Percentiles rank a stretch among this genome's conserved stretches.
phyloP scores from a whole-genome alignment of 2,113 vertebrate genomes.

The Vanacampus margaritifer region DNA sequence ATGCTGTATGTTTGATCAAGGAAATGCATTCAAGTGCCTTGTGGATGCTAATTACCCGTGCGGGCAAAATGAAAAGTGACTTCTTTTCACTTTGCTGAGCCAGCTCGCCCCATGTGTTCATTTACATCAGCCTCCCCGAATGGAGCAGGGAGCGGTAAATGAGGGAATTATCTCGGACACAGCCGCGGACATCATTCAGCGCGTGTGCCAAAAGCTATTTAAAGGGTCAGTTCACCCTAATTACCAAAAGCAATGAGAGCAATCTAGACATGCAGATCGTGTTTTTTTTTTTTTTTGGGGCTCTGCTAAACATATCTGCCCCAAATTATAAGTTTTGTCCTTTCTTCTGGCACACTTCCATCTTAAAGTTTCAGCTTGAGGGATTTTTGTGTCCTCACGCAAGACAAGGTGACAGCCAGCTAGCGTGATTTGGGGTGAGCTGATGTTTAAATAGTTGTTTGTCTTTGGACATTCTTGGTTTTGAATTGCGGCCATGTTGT shows the following conservation, averaged over 20 bases:
- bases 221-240: constrained; percentile 1
- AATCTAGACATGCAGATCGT: neutral
- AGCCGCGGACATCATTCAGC: constrained; percentile 7
- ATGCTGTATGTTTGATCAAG: neutral
- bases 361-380: neutral
- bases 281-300: neutral
- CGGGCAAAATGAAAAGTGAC: neutral
- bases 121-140: neutral
- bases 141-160: neutral
- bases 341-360: neutral
- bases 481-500: neutral
- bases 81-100: constrained; percentile 1
- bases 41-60: neutral
- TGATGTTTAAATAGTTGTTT: neutral
- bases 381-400: neutral
- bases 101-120: neutral
- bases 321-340: neutral
- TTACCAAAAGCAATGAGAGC: neutral
- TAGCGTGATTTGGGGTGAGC: neutral
- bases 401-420: neutral
- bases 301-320: neutral
- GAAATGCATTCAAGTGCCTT: neutral
- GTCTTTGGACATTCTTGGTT: neutral
- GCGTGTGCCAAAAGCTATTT: neutral
- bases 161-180: constrained; percentile 1